These are phyloP conservation scores for Platysteira castanea DNA, from an alignment of 2,113 vertebrate genomes.

Conservation along the genomic window DNA sequence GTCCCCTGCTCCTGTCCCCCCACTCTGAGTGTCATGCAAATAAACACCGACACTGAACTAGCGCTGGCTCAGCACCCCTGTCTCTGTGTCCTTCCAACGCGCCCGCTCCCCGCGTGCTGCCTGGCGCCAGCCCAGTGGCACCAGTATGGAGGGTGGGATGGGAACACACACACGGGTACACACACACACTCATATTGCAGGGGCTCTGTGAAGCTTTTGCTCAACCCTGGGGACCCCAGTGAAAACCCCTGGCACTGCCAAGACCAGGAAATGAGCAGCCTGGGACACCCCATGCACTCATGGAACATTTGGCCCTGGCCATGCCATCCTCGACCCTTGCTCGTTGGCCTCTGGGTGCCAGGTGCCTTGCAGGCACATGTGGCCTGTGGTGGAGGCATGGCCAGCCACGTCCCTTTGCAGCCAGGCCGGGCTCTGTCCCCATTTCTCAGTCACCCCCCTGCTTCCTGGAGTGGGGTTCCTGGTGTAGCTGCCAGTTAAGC, in stretches of 20 bases:
- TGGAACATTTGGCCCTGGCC: not conserved
- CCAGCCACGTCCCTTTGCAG: not conserved
- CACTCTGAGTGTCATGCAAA: not conserved
- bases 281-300: accelerated
- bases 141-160: not conserved
- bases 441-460: not conserved
- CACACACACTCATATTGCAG: no score
- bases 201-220: not conserved
- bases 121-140: accelerated
- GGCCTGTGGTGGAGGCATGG: not conserved
- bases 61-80: slow-evolving; percentile 33
- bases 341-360: not conserved
- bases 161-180: accelerated
- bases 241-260: accelerated
- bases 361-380: not conserved
- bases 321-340: not conserved
- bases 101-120: accelerated
- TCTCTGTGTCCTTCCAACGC: slow-evolving; percentile 10
- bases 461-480: accelerated
- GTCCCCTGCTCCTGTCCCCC: not conserved
- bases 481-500: accelerated
- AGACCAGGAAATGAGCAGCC: not conserved
- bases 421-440: not conserved
- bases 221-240: accelerated
- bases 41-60: slow-evolving; percentile 54